Evolutionary conservation across 2,797 vertebrate species (phyloP), one percentile per base, ranked within the genome.

Genomic region (Bovichtus variegatus): DNA sequence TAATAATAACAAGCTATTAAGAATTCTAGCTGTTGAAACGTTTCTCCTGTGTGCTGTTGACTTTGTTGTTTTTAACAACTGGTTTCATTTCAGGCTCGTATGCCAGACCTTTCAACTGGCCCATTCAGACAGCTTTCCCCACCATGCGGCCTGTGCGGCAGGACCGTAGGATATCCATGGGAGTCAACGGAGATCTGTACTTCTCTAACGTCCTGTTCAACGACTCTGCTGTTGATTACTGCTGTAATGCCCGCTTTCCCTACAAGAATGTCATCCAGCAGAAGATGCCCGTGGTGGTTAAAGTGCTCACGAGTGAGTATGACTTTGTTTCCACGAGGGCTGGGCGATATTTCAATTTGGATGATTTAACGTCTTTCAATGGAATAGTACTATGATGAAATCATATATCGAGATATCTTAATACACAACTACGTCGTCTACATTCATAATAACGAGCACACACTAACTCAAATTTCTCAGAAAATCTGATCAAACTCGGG

Each of bases 231-330:
- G 93, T 95, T 0, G 97, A 98, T 94, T 99, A 97, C 91, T 98
- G 97, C 93, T 99, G 98, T 87, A 99, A 97, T 0, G 98, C 98
- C 0, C 97, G 97, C 43, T 98, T 98, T 85, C 97, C 97, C 36
- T 96, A 97, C 88, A 98, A 96, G 63, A 98, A 99, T 81, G 97
- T 96, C 91, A 99, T 99, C 85, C 98, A 99, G 87, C 98, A 99
- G 95, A 99, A 99, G 89, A 98, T 97, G 82, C 97, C 98, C 0
- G 96, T 97, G 82, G 97, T 96, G 29, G 97, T 99, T 79, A 99
- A 97, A 92, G 97, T 99, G 80, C 94, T 97, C 31, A 98, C 97
- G 91, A 98, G 98, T 99, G 94, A 97, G 96, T 91, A 53, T 92
- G 74, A 78, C 9, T 36, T 19, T 53, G 7, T 67, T 9, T 43